These are phyloP conservation scores for Progne subis DNA, from an alignment of 2,113 vertebrate genomes.

Conservation along the genomic window DNA sequence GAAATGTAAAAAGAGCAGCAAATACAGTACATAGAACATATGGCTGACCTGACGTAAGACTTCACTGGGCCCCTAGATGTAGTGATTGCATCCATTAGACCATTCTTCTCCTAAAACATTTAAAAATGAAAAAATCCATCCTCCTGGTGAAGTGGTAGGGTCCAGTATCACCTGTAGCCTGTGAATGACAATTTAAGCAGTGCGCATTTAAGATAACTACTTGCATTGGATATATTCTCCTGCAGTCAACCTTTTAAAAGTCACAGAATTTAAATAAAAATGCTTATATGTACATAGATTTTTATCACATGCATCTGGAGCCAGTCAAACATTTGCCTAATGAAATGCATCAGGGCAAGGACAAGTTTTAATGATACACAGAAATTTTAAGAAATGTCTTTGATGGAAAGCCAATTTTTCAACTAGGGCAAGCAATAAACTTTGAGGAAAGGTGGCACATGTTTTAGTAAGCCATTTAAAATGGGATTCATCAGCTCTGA, in stretches of 20 bases:
- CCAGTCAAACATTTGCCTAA: background rate
- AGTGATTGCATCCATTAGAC: background rate
- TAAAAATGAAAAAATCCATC: background rate
- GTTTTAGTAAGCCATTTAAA: conserved; percentile 34
- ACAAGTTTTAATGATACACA: conserved; percentile 4
- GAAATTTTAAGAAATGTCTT: background rate
- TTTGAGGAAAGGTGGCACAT: conserved; percentile 17
- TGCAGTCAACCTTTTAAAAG: background rate
- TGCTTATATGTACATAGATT: background rate
- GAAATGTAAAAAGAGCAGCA: background rate
- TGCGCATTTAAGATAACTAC: background rate
- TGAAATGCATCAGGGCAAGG: background rate
- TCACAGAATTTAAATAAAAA: background rate
- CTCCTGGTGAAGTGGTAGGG: background rate
- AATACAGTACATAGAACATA: rapidly evolving
- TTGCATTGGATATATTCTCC: background rate
- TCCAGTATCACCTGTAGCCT: background rate
- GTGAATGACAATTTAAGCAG: background rate
- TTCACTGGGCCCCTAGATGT: background rate
- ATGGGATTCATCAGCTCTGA: background rate
- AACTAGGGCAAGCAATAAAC: background rate
- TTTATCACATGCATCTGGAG: conserved; percentile 10
- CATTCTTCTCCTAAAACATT: background rate
- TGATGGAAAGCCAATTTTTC: background rate
- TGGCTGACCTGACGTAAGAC: background rate